Conservation (phyloP, 2,113 vertebrate species). For the Phrynocephalus versicolor region DNA sequence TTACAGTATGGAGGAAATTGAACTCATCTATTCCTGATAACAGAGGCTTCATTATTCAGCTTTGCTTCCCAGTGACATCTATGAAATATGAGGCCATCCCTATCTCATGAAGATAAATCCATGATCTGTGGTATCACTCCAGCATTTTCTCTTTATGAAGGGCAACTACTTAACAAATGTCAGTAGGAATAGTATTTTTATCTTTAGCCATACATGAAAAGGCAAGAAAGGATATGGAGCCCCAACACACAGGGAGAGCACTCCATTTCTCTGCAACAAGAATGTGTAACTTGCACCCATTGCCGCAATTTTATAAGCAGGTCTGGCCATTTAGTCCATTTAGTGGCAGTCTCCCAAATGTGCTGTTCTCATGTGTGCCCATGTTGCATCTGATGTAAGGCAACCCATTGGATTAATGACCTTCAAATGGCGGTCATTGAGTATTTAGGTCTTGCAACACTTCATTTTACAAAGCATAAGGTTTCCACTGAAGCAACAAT, state of each 20-base stretch:
- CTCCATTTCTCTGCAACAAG: constrained; percentile 12
- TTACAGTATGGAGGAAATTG: constrained; percentile 76
- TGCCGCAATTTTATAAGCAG: background rate
- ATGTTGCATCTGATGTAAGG: no score
- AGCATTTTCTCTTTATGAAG: constrained; percentile 71
- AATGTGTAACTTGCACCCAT: constrained; percentile 11
- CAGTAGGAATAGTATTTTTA: constrained; percentile 70
- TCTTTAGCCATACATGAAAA: constrained; percentile 68
- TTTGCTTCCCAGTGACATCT: constrained; percentile 66
- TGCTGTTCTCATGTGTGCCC: no score
- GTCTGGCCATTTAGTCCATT: background rate
- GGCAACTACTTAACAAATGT: constrained; percentile 71
- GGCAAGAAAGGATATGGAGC: constrained; percentile 39
- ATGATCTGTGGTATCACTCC: constrained; percentile 70
- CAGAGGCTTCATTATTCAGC: constrained; percentile 73
- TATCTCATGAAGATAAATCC: constrained; percentile 77
- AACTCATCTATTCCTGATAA: constrained; percentile 75
- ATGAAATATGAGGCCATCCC: constrained; percentile 73
- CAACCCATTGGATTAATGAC: no score
- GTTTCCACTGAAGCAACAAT: no score
- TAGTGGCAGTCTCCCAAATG: no score
- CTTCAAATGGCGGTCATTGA: no score
- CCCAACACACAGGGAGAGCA: constrained; percentile 50
- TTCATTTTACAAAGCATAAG: background rate
- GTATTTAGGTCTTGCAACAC: no score